Base-by-base conservation (phyloP, 2,888 invertebrate species). In the Trissolcus japonicus region DNA sequence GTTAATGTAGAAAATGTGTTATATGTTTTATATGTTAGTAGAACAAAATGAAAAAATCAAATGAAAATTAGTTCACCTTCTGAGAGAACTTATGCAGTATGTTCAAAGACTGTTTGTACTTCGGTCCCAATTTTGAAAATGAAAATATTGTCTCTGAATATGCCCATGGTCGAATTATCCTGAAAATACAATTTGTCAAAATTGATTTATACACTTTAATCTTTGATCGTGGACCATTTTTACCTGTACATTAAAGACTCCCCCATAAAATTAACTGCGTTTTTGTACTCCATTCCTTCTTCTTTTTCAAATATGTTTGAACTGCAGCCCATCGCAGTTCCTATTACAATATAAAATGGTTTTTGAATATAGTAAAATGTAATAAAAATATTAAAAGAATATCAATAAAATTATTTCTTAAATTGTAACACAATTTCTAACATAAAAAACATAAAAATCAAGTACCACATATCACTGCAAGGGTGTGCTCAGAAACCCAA, bases 81-180 rank as follows among this genome's bases (percentile, higher is more conserved):
- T 9, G 25, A 4, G 71, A 63, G 53, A 71, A 71, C 2, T 29
- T 43, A 41, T 71, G 63, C 40, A 71, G 46, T n/a, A 25, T 19
- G 17, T 71, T 14, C 11, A 71, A 17, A 17, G 41, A 14, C 35
- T 59, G 9, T 6, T 63, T 71, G n/a, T 71, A 43, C 21, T 35
- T 9, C 78, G 86, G 46, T 11, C 69, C 69, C 6, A 69, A 41
- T 46, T 56, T 25, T 0, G 69, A 62, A 3, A 69, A 16, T 17
- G 61, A 54, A 62, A 69, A 69, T n/a, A 69, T 3, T n/a, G 89
- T 86, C 43, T 92, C 89, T 0, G 61, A 11, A 41, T 61, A 62
- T 6, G 7, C 4, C 69, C 69, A 69, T 17, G 69, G 69, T 50
- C 69, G 61, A 13, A 56, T 35, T 25, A 69, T 61, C 48, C 69